phyloP scores from a whole-genome alignment of 2,113 vertebrate genomes.

The Macroglossus sobrinus region DNA sequence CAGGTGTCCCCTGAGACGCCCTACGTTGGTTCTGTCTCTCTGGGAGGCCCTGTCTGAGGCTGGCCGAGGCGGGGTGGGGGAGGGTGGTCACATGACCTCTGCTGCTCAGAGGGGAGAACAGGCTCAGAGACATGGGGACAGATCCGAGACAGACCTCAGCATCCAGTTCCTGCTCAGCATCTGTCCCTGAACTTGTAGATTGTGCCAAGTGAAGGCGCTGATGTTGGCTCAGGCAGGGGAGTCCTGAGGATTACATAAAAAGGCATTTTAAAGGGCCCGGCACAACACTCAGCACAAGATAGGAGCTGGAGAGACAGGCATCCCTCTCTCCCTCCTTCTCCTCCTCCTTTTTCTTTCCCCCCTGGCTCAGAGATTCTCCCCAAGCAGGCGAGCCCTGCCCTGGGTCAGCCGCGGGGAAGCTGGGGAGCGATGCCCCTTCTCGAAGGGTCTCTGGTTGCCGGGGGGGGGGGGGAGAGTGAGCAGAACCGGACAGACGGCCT shows the following conservation, averaged over 20 bases:
- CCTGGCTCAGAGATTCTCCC: not conserved
- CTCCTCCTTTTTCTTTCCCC: not conserved
- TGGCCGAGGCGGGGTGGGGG: accelerated
- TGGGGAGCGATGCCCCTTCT: not conserved
- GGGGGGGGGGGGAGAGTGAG: accelerated
- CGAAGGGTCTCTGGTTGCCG: not conserved
- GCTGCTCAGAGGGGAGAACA: not conserved
- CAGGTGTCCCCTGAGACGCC: not conserved
- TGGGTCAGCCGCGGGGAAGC: not conserved
- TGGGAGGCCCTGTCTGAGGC: not conserved
- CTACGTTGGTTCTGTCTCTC: too few relatives aligned
- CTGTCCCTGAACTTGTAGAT: too few relatives aligned
- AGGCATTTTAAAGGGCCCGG: not conserved
- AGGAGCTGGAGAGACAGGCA: not conserved
- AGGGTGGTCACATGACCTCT: too few relatives aligned
- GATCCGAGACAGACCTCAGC: not conserved
- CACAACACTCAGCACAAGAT: accelerated
- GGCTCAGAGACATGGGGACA: not conserved
- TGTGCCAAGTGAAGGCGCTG: accelerated
- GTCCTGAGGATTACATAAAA: not conserved
- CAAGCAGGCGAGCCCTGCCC: not conserved
- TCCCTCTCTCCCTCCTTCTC: not conserved
- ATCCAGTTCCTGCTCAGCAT: not conserved
- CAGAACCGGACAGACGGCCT: not conserved
- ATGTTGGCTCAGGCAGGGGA: not conserved